A percentile compares a stretch with the other conserved stretches of the same genome.
These are phyloP conservation scores for Julus scanicus DNA, from an alignment of 2,888 invertebrate species.

Conservation along the genomic window DNA sequence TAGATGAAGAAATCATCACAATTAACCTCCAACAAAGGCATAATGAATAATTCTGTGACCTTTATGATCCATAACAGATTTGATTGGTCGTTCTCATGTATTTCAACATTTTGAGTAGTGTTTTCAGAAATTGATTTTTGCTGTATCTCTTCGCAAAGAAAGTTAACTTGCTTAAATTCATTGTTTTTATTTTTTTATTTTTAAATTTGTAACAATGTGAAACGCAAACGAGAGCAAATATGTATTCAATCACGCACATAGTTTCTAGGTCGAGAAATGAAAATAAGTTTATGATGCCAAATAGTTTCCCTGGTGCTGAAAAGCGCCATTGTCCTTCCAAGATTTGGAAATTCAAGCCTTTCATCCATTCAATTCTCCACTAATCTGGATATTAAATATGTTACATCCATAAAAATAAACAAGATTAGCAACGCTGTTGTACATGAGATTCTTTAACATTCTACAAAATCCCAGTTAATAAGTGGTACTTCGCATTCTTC, in stretches of 20 bases:
- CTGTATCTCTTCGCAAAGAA: too few relatives aligned
- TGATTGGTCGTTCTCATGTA: neutral
- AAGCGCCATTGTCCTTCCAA: neutral
- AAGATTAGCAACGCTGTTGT: neutral
- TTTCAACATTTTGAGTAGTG: too few relatives aligned
- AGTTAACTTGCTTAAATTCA: too few relatives aligned
- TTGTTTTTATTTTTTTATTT: neutral
- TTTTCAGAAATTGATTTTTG: too few relatives aligned
- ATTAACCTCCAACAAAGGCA: conserved; percentile 5
- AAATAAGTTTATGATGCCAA: neutral
- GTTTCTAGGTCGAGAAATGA: neutral
- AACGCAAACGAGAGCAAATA: neutral
- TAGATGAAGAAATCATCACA: neutral
- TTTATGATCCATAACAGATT: neutral
- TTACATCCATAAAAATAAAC: neutral
- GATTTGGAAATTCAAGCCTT: neutral
- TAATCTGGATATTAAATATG: neutral
- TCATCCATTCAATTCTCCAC: neutral
- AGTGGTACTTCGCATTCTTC: too few relatives aligned
- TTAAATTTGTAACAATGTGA: neutral
- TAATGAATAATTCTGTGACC: neutral
- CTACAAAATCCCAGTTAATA: too few relatives aligned
- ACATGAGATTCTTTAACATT: too few relatives aligned
- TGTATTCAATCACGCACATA: neutral
- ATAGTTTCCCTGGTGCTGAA: neutral